Base-by-base conservation (phyloP, 2,797 vertebrate species). In the Leptodactylus fallax region DNA sequence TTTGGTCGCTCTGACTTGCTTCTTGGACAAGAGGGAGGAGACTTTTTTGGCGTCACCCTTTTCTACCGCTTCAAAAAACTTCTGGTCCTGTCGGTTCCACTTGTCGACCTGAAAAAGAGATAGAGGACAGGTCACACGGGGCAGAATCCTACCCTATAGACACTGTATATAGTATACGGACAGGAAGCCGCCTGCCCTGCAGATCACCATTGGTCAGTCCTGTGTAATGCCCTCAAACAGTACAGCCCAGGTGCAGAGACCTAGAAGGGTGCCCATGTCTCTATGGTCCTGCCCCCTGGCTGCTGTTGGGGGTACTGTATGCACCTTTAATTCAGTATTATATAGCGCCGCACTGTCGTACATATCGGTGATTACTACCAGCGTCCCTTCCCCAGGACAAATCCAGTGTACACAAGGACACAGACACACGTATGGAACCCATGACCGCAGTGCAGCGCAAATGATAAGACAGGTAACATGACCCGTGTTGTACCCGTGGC, bases 11-110 rank as follows among this genome's bases (percentile, higher is more conserved):
- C 91, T 90, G 19, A 95, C 91, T 0, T 90, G 88, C 67, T 91
- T 94, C 87, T 93, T 92, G 79, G 94, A 87, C 5, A 92, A 92
- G 1, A 95, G 88, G 0, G 90, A 51, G 0, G 93, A 67, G 67
- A 95, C 94, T 0, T 93, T 90, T 13, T 90, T 93, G 87, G 94
- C 92, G 0, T 95, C 94, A 1, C 94, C 95, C 58, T 83, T 91
- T 17, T 94, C 92, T 53, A 95, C 95, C 0, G 95, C 94, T 0
- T 95, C 94, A 58, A 94, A 63, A 0, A 96, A 93, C 88, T 95
- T 95, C 93, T 95, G 95, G 87, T 96, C 94, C 14, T 85, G 89
- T 81, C 90, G 92, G 88, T 90, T 94, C 95, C 94, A 95, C 90
- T 90, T 92, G 91, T 95, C 94, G 0, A 91, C 90, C 95, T 95